Base-by-base conservation (phyloP, 35 echinoderm and acorn worm genomes). In the Nesometra sesokonis region DNA sequence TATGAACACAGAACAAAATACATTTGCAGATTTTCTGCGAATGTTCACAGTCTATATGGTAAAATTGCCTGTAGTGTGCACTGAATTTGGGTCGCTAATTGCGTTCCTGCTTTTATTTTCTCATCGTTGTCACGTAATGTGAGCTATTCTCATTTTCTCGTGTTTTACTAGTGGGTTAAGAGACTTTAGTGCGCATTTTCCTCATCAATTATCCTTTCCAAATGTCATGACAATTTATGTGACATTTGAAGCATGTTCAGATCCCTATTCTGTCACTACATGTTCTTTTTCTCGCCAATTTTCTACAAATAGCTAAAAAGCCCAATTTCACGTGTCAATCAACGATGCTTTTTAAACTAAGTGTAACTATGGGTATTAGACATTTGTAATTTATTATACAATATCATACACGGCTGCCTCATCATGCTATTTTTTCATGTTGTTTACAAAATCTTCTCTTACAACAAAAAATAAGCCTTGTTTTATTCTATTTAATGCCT, bases 221-320 rank as follows among this genome's bases (percentile, higher is more conserved):
- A 67, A 67, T 67, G 52, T 67, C 52, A 67, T 67, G 52, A 67
- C 52, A 67, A 67, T 67, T 67, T 67, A 67, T 67, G 52, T 67
- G 52, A 67, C 52, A 67, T 67, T 19, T 13, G 52, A 19, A 19
- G 52, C 23, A 67, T 67, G 7, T 67, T 67, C 8, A 19, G 9
- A 11, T 67, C 52, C 52, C 52, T 67, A 17, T 5, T 27, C 52
- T 67, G 23, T 1, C 9, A 67, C 23, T 2, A 67, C 7, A 67
- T 67, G 52, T 67, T 19, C 38, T 67, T 67, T 67, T 67, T 67
- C 52, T 67, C 52, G 23, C 52, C 52, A 67, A 67, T 67, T 67
- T 67, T 5, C 52, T 27, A 67, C 0, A 19, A 67, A 67, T 67
- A 67, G 52, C 52, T 19, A 67, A 19, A 67, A 67, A 19, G 9